Conservation (phyloP, 1,140 invertebrate species). For the Condylostylus longicornis region DNA sequence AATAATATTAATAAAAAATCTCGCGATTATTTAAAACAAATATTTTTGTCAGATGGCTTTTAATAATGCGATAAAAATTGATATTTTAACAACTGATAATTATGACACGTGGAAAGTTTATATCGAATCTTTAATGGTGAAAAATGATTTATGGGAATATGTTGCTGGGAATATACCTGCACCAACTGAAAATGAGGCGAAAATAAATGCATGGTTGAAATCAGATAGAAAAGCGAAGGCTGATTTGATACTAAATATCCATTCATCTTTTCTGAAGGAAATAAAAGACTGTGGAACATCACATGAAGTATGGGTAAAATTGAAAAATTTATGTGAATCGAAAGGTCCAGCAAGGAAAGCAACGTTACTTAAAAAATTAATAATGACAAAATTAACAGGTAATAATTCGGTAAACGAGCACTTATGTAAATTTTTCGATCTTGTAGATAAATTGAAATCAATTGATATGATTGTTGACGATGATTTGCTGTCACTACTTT, state of each 20-base stretch:
- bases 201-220: constrained; percentile 3
- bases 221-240: constrained; percentile 12
- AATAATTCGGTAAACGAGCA: constrained; percentile 9
- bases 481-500: background rate
- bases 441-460: constrained; percentile 11
- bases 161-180: constrained; percentile 6
- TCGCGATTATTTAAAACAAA: too few species aligned
- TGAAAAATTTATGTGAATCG: constrained; percentile 11
- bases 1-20: too few species aligned
- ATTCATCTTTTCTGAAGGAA: constrained; percentile 11
- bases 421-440: constrained; percentile 14
- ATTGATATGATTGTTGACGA: constrained; percentile 5
- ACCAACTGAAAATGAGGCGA: constrained; percentile 2
- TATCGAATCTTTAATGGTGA: constrained; percentile 12
- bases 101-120: constrained; percentile 16
- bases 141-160: constrained; percentile 13
- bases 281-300: constrained; percentile 10
- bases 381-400: constrained; percentile 10
- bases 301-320: constrained; percentile 12
- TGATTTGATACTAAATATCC: constrained; percentile 9
- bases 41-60: too few species aligned
- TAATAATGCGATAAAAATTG: too few species aligned
- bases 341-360: constrained; percentile 14
- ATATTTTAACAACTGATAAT: constrained; percentile 3
- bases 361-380: constrained; percentile 14